A percentile compares a stretch with the other conserved stretches of the same genome.
phyloP scores from a whole-genome alignment of 2,797 vertebrate species.

The Enoplosus armatus region DNA sequence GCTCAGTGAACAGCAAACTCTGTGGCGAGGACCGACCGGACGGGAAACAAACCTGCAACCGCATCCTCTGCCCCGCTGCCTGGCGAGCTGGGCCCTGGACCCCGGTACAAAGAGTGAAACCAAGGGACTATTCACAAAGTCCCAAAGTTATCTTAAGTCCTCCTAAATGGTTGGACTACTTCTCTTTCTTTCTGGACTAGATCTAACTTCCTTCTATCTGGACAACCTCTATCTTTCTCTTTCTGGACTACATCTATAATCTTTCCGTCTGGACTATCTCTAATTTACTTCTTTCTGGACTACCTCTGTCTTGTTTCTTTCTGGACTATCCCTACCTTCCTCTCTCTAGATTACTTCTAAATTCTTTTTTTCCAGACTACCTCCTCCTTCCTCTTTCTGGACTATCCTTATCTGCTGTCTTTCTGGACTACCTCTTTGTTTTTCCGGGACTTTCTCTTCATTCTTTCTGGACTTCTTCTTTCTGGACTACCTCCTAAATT shows the following conservation, averaged over 20 bases:
- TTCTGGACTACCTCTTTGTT: neutral
- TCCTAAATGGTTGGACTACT: neutral
- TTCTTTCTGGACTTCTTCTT: neutral
- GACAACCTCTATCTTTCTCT: neutral
- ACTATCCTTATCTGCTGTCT: neutral
- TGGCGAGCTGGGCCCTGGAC: conserved; percentile 95
- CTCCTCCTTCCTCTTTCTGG: neutral
- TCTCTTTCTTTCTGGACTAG: neutral
- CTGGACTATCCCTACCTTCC: neutral
- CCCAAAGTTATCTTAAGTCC: neutral
- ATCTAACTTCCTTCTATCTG: neutral
- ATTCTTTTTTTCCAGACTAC: too few relatives aligned
- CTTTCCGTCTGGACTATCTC: too few relatives aligned
- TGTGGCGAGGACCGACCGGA: conserved; percentile 90
- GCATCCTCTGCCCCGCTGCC: conserved; percentile 88
- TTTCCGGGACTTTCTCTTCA: too few relatives aligned
- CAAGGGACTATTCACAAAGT: neutral
- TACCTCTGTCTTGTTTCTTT: too few relatives aligned
- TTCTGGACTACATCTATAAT: neutral
- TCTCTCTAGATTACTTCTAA: neutral
- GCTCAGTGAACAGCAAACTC: conserved; percentile 85
- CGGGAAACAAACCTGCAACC: conserved; percentile 90
- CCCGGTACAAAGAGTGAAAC: conserved; percentile 78
- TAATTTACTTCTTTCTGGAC: too few relatives aligned
- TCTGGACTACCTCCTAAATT: neutral